These are phyloP conservation scores for Sebastes glaucus DNA, from an alignment of 2,797 vertebrate species.

Conservation along the genomic window DNA sequence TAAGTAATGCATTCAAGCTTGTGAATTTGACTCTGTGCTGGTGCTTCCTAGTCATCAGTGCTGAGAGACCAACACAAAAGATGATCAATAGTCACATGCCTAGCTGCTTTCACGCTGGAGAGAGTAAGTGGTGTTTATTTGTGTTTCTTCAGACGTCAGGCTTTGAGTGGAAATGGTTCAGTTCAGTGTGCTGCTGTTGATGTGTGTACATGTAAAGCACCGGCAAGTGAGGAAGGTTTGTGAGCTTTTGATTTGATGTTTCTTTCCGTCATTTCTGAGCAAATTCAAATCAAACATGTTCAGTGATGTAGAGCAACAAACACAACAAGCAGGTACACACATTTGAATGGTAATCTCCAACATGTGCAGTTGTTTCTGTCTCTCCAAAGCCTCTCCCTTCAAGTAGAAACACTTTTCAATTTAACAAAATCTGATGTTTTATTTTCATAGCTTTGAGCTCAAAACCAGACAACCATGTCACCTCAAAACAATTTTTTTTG, in stretches of 20 bases:
- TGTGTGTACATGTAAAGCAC: neutral
- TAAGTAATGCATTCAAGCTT: slow-evolving; percentile 10
- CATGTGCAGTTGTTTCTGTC: slow-evolving; percentile 3
- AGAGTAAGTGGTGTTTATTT: neutral
- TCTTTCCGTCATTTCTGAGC: neutral
- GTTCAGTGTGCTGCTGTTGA: neutral
- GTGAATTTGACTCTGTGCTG: slow-evolving; percentile 4
- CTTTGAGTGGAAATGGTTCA: neutral
- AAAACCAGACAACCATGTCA: neutral
- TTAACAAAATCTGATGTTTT: neutral
- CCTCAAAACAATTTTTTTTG: neutral
- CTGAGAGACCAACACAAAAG: slow-evolving; percentile 17
- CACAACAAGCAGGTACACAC: neutral
- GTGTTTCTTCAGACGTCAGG: neutral
- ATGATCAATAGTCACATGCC: slow-evolving; percentile 10
- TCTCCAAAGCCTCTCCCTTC: neutral
- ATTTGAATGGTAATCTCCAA: neutral
- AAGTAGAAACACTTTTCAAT: neutral
- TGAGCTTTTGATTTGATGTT: neutral
- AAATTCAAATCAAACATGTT: neutral
- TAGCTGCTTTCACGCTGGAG: neutral
- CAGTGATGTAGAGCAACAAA: neutral
- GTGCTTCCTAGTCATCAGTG: neutral
- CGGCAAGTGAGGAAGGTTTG: neutral
- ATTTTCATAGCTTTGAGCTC: neutral